Evolutionary conservation across 2,113 vertebrate genomes (phyloP).

Genomic region (Microcebus jonahi): DNA sequence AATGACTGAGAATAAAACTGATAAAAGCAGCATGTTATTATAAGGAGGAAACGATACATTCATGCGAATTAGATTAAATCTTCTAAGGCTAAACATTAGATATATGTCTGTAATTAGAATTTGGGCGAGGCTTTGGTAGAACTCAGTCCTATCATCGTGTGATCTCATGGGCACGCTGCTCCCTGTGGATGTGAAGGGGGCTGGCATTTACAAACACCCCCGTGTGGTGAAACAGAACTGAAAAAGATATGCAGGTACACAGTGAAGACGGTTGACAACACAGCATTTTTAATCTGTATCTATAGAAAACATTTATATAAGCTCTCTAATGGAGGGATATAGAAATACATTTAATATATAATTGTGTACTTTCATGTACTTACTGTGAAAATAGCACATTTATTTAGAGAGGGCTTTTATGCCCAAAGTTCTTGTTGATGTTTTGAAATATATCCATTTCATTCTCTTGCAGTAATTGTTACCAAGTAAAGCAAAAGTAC

Average conservation of each 20-base stretch:
- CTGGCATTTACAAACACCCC: not conserved
- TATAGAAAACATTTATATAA: conserved; percentile 89
- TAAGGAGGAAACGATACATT: not conserved
- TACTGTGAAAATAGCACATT: conserved; percentile 90
- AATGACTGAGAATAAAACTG: not conserved
- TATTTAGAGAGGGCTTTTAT: conserved; percentile 84
- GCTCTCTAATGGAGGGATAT: conserved; percentile 83
- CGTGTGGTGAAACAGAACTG: not conserved
- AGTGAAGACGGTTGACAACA: conserved; percentile 70
- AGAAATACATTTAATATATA: conserved; percentile 88
- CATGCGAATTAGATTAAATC: not conserved
- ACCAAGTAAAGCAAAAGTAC: conserved; percentile 79
- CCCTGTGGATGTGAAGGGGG: not conserved
- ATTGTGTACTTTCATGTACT: conserved; percentile 84
- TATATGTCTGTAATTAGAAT: not conserved
- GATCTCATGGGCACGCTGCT: not conserved
- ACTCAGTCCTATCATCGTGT: not conserved
- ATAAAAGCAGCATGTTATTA: not conserved
- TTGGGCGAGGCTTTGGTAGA: not conserved
- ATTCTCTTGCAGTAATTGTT: conserved; percentile 72
- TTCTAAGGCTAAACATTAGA: not conserved
- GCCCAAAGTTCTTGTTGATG: conserved; percentile 65
- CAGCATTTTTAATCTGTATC: conserved; percentile 82
- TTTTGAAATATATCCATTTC: conserved; percentile 79
- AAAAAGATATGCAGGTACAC: conserved; percentile 62